These are phyloP conservation scores for Gobio occitaniae DNA, from an alignment of 2,797 vertebrate species.

Conservation along the genomic window DNA sequence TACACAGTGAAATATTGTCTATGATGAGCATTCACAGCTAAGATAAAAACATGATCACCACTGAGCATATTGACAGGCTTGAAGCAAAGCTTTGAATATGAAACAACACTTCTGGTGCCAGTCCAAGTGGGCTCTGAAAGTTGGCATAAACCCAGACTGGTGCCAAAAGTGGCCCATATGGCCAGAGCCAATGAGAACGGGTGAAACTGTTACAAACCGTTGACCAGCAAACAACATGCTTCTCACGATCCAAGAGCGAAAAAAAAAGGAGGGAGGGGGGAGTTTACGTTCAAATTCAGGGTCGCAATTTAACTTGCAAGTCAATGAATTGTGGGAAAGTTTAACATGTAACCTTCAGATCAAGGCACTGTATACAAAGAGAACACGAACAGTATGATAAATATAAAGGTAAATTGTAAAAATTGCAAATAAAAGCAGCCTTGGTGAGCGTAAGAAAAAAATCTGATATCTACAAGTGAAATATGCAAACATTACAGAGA, in stretches of 20 bases:
- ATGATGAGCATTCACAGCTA: slow-evolving; percentile 28
- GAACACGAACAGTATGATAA: background rate
- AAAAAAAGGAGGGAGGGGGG: background rate
- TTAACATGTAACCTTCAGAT: slow-evolving; percentile 5
- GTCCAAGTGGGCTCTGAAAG: slow-evolving; percentile 36
- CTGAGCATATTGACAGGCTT: slow-evolving; percentile 38
- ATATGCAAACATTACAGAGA: background rate
- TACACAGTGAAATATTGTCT: slow-evolving; percentile 12
- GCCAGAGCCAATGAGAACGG: slow-evolving; percentile 25
- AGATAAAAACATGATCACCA: background rate
- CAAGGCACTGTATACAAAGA: background rate
- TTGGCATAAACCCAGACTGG: slow-evolving; percentile 26
- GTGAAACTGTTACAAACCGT: slow-evolving; percentile 31
- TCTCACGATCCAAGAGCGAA: background rate
- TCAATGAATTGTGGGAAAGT: slow-evolving; percentile 38
- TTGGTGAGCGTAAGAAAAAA: background rate
- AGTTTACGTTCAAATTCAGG: slow-evolving; percentile 31
- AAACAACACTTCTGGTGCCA: slow-evolving; percentile 13
- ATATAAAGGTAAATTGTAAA: background rate
- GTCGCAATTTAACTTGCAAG: slow-evolving; percentile 28
- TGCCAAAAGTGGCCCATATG: slow-evolving; percentile 31
- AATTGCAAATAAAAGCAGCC: background rate
- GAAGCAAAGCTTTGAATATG: slow-evolving; percentile 17
- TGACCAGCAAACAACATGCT: slow-evolving; percentile 37
- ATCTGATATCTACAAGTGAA: background rate